Evolutionary conservation across 1,140 invertebrate genomes (phyloP).

Genomic region (Pachyrhynchus sulphureomaculatus): DNA sequence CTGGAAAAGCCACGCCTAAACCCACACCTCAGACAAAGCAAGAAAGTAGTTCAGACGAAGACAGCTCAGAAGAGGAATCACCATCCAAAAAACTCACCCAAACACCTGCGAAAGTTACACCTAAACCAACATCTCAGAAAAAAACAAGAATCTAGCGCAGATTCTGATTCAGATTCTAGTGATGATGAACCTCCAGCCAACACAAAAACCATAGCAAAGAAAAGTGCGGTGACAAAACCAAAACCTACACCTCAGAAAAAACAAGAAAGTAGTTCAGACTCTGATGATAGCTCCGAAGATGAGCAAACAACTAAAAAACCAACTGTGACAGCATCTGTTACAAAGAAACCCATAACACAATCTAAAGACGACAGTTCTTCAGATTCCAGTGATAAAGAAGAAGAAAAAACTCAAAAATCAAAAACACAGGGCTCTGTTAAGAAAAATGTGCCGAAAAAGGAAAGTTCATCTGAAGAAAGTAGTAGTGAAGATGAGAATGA

Average conservation of each 20-base stretch:
- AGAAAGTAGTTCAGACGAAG: constrained; percentile 11
- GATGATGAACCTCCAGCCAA: neutral
- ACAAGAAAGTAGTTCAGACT: constrained; percentile 1
- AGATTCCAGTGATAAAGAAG: constrained; percentile 41
- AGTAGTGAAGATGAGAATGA: constrained; percentile 43
- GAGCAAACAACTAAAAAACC: constrained; percentile 12
- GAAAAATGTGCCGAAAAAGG: constrained; percentile 36
- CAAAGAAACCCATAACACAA: constrained; percentile 6
- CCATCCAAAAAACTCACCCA: neutral
- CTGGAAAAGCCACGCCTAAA: neutral
- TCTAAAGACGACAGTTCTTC: constrained; percentile 40
- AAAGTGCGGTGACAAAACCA: too few relatives aligned
- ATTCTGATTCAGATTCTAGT: constrained; percentile 3
- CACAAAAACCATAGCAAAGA: too few relatives aligned
- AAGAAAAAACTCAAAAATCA: constrained; percentile 48
- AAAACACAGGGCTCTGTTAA: neutral
- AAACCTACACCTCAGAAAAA: constrained; percentile 6
- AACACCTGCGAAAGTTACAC: neutral
- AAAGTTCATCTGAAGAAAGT: constrained; percentile 40
- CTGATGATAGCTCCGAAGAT: constrained; percentile 22
- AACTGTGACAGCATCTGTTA: neutral
- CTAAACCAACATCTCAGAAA: neutral
- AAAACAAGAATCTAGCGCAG: constrained; percentile 3
- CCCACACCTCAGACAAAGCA: neutral
- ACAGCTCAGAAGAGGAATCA: constrained; percentile 41